Evolutionary conservation across 2,797 vertebrate species (phyloP).

Genomic region (Oreonectes daqikongensis): DNA sequence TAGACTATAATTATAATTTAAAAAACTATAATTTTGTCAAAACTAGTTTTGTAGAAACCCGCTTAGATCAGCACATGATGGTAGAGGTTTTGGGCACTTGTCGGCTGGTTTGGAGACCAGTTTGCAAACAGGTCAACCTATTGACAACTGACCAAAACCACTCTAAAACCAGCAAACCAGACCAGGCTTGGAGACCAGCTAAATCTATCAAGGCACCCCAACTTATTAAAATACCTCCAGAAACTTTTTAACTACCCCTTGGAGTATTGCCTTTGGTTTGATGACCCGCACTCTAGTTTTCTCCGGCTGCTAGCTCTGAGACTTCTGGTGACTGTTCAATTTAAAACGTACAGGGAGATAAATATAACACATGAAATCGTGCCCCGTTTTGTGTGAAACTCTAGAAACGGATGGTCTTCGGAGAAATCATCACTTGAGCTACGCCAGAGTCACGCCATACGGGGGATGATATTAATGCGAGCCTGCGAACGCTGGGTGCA

Average conservation of each 20-base stretch:
- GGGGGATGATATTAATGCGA: conserved; percentile 33
- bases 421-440: conserved; percentile 37
- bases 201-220: neutral
- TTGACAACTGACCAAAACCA: neutral
- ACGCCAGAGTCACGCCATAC: neutral
- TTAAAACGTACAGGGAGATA: conserved; percentile 31
- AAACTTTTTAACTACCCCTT: neutral
- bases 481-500: conserved; percentile 26
- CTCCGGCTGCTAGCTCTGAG: conserved; percentile 9
- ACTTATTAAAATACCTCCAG: neutral
- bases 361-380: conserved; percentile 26
- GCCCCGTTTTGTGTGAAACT: conserved; percentile 36
- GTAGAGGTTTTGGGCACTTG: neutral
- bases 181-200: neutral
- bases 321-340: conserved; percentile 34
- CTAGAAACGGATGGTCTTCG: conserved; percentile 31
- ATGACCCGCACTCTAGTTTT: neutral
- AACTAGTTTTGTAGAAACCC: neutral
- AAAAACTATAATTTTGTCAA: too few relatives aligned
- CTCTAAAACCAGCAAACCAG: neutral
- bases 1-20: too few relatives aligned
- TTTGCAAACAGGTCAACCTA: neutral
- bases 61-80: neutral
- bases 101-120: neutral
- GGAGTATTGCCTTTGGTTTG: neutral